Conservation (phyloP, 2,888 invertebrate species). For the Erynnis tages region DNA sequence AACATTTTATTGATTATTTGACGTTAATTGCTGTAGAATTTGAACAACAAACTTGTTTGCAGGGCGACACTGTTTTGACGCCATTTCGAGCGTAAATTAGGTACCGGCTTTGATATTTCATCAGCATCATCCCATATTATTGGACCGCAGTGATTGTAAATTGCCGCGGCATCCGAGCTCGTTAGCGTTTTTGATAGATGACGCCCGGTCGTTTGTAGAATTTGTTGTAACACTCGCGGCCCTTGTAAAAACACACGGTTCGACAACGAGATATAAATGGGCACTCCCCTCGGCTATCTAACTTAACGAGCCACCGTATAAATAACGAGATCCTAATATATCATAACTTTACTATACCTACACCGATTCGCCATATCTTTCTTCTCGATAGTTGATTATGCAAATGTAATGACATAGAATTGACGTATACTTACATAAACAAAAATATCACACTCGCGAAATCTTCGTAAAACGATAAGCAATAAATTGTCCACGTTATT, state of each 20-base stretch:
- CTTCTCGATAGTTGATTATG: constrained; percentile 35
- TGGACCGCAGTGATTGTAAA: constrained; percentile 71
- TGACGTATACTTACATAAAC: constrained; percentile 32
- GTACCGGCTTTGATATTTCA: constrained; percentile 53
- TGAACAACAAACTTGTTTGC: constrained; percentile 17
- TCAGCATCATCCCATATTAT: constrained; percentile 70
- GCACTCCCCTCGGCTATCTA: constrained; percentile 76
- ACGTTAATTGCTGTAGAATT: constrained; percentile 1
- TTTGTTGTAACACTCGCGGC: constrained; percentile 72
- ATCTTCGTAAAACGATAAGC: constrained; percentile 35
- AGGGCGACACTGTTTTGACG: constrained; percentile 50
- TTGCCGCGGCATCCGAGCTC: constrained; percentile 73
- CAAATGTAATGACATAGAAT: constrained; percentile 35
- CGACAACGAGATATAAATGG: constrained; percentile 77
- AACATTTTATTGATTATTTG: constrained; percentile 12
- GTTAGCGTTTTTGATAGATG: constrained; percentile 81
- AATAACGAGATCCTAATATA: constrained; percentile 72
- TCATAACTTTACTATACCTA: constrained; percentile 61
- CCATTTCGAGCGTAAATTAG: constrained; percentile 49
- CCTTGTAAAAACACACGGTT: constrained; percentile 75
- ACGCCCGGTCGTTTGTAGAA: constrained; percentile 75
- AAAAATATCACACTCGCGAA: constrained; percentile 37
- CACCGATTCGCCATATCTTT: constrained; percentile 42
- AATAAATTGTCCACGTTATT: constrained; percentile 40
- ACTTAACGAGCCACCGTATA: constrained; percentile 78